These are phyloP conservation scores for Bombus superbus DNA, from an alignment of 1,140 invertebrate genomes.

Conservation along the genomic window DNA sequence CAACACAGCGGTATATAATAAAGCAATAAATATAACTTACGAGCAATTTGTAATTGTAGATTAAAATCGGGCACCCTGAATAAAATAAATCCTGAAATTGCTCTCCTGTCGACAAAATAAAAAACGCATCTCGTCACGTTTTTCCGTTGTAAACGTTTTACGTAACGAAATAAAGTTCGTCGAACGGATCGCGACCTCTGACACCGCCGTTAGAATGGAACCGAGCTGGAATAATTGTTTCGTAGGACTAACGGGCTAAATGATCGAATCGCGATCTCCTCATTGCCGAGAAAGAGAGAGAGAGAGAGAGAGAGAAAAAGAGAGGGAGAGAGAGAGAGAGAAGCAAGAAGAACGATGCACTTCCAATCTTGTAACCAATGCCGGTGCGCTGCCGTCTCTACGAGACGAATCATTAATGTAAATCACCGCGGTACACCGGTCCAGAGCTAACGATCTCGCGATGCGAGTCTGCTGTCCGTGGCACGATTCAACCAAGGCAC, in stretches of 20 bases:
- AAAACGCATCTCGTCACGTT: too few relatives aligned
- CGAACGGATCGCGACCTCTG: not conserved
- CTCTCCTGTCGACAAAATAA: too few relatives aligned
- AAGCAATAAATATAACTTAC: too few relatives aligned
- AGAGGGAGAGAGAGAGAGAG: not conserved
- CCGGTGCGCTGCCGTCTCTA: not conserved
- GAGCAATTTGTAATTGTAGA: too few relatives aligned
- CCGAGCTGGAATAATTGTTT: conserved; percentile 72
- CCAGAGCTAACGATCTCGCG: conserved; percentile 26
- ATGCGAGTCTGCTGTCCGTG: conserved; percentile 12
- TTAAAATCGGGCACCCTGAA: too few relatives aligned
- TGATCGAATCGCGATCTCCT: not conserved
- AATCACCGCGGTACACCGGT: conserved; percentile 23
- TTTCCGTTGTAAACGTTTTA: not conserved
- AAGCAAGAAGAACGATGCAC: not conserved
- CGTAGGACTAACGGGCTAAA: not conserved
- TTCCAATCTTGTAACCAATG: not conserved
- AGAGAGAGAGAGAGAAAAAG: not conserved
- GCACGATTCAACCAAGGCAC: not conserved
- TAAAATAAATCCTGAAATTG: too few relatives aligned
- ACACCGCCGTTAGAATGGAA: conserved; percentile 76
- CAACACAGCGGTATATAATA: too few relatives aligned
- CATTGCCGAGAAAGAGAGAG: not conserved
- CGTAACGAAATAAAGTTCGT: not conserved
- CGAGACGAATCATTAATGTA: conserved; percentile 39